Conservation (phyloP, 2,888 invertebrate genomes). For the Embidobia sp. region DNA sequence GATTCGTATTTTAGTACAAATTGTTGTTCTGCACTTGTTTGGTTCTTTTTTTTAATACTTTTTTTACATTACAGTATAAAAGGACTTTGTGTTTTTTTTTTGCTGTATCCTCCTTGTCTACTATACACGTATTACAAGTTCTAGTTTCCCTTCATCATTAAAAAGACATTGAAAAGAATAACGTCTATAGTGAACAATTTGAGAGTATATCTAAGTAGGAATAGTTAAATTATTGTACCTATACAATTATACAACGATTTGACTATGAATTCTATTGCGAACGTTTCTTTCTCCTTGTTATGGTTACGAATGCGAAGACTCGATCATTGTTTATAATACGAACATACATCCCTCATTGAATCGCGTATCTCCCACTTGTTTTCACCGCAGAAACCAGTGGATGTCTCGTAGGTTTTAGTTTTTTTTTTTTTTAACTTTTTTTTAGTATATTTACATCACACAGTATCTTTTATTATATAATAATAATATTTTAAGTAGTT, state of each 20-base stretch:
- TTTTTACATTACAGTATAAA: slow-evolving; percentile 62
- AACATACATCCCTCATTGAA: slow-evolving; percentile 42
- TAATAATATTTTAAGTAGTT: slow-evolving; percentile 22
- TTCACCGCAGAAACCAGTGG: slow-evolving; percentile 14
- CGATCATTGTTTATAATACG: slow-evolving; percentile 47
- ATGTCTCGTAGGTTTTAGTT: slow-evolving; percentile 21
- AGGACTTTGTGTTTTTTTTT: slow-evolving; percentile 46
- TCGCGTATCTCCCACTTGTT: slow-evolving; percentile 19
- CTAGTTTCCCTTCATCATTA: slow-evolving; percentile 50
- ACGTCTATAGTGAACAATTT: slow-evolving; percentile 56
- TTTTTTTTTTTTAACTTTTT: slow-evolving; percentile 7
- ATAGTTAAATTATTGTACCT: slow-evolving; percentile 63
- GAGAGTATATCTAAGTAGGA: slow-evolving; percentile 59
- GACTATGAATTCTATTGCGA: slow-evolving; percentile 49
- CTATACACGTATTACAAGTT: slow-evolving; percentile 63
- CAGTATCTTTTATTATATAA: slow-evolving; percentile 28
- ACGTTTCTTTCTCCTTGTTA: slow-evolving; percentile 28
- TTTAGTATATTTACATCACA: slow-evolving; percentile 53
- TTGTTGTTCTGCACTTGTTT: slow-evolving; percentile 35
- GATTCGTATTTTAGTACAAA: slow-evolving; percentile 59
- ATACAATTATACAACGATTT: slow-evolving; percentile 63
- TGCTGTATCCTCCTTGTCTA: slow-evolving; percentile 34
- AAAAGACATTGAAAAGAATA: slow-evolving; percentile 61
- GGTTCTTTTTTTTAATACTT: slow-evolving; percentile 13
- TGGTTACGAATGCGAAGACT: slow-evolving; percentile 42